These are phyloP conservation scores for Lutjanus campechanus DNA, from an alignment of 2,797 vertebrate genomes.

Conservation along the genomic window DNA sequence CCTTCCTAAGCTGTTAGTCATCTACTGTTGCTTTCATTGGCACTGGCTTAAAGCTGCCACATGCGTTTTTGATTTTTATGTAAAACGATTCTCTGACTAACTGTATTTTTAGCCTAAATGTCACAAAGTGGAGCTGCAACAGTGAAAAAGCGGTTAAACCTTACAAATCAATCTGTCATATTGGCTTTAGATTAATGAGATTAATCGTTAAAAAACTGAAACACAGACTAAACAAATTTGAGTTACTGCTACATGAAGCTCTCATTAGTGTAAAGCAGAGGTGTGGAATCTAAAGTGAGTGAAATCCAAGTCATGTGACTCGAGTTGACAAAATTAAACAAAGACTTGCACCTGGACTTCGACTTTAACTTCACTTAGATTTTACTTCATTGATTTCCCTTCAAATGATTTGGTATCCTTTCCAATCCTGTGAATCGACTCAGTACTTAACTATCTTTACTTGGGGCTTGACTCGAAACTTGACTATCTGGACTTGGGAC, in stretches of 20 bases:
- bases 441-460: no score
- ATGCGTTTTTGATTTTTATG: constrained; percentile 31
- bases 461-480: no score
- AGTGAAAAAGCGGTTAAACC: background rate
- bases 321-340: background rate
- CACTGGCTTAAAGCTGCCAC: constrained; percentile 20
- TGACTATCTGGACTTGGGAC: no score
- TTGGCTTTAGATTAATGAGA: background rate
- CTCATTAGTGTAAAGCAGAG: background rate
- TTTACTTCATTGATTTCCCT: background rate
- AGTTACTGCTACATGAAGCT: background rate
- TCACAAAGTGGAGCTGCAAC: background rate
- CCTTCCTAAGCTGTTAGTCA: constrained; percentile 31
- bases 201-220: background rate
- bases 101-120: background rate
- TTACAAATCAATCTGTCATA: background rate
- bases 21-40: constrained; percentile 56
- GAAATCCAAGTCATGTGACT: background rate
- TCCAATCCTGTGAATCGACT: background rate
- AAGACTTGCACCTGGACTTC: background rate
- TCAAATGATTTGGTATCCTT: background rate
- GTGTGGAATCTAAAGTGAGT: background rate
- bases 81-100: constrained; percentile 14
- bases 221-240: background rate
- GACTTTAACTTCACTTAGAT: background rate